These are phyloP conservation scores for Arion vulgaris DNA, from an alignment of 1,140 invertebrate species.

Conservation along the genomic window DNA sequence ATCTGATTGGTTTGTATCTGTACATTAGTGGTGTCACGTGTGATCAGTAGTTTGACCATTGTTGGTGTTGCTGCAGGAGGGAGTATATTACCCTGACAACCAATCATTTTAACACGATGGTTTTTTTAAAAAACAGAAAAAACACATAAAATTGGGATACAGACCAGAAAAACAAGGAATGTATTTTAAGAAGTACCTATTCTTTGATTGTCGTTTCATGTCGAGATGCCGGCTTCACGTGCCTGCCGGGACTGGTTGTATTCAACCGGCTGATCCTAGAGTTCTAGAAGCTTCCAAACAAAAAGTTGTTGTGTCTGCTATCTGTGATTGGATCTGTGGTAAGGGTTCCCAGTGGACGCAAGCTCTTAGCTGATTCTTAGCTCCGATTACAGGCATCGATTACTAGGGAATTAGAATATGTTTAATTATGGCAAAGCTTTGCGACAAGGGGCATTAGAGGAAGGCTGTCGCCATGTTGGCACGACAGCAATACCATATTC, in stretches of 20 bases:
- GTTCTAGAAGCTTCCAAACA: neutral
- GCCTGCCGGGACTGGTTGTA: neutral
- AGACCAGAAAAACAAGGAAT: slow-evolving; percentile 1
- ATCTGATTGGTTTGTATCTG: neutral
- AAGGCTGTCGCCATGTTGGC: slow-evolving; percentile 10
- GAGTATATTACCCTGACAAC: neutral
- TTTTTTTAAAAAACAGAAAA: too few species aligned
- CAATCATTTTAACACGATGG: neutral
- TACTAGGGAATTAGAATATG: slow-evolving; percentile 36
- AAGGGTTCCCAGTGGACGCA: neutral
- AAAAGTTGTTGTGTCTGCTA: neutral
- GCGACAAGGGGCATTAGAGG: slow-evolving; percentile 18
- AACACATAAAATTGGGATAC: too few species aligned
- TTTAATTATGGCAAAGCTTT: slow-evolving; percentile 34
- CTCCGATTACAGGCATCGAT: slow-evolving; percentile 35
- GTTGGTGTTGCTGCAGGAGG: neutral
- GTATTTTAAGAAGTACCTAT: neutral
- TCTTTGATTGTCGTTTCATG: slow-evolving; percentile 30
- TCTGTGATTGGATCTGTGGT: slow-evolving; percentile 34
- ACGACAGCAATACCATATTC: neutral
- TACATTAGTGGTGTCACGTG: neutral
- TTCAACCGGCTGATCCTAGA: neutral
- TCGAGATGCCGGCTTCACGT: slow-evolving; percentile 4
- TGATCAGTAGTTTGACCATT: neutral
- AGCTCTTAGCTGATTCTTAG: slow-evolving; percentile 28